These are phyloP conservation scores for Zoanthus sansibaricus DNA, from an alignment of 92 coral and sea anemone species.

Conservation along the genomic window DNA sequence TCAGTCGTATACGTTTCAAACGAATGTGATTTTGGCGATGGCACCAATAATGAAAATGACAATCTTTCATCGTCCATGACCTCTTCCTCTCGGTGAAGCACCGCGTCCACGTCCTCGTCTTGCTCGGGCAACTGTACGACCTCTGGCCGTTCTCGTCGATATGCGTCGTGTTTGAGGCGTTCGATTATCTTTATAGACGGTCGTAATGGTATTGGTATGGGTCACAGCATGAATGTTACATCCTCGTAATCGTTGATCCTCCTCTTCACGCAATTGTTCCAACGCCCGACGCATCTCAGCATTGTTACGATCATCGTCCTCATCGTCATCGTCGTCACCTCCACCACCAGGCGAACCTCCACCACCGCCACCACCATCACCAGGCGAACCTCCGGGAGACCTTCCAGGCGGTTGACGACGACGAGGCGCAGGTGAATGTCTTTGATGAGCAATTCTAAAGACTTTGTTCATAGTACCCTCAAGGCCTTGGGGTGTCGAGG, in stretches of 20 bases:
- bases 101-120: neutral
- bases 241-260: too few species aligned
- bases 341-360: neutral
- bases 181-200: neutral
- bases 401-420: neutral
- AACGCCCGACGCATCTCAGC: neutral
- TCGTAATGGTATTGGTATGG: too few species aligned
- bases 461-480: too few species aligned
- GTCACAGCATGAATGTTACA: too few species aligned
- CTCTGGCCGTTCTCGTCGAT: neutral
- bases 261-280: constrained; percentile 7
- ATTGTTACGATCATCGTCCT: neutral
- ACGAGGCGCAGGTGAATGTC: neutral
- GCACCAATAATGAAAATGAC: neutral
- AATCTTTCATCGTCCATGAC: neutral
- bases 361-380: neutral
- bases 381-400: neutral
- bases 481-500: neutral
- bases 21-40: neutral
- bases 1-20: neutral
- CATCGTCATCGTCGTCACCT: neutral
- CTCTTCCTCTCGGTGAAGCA: neutral
- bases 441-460: neutral
- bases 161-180: neutral
- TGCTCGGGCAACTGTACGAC: neutral